Base-by-base conservation (phyloP, 92 coral and sea anemone genomes). In the Porites rus region DNA sequence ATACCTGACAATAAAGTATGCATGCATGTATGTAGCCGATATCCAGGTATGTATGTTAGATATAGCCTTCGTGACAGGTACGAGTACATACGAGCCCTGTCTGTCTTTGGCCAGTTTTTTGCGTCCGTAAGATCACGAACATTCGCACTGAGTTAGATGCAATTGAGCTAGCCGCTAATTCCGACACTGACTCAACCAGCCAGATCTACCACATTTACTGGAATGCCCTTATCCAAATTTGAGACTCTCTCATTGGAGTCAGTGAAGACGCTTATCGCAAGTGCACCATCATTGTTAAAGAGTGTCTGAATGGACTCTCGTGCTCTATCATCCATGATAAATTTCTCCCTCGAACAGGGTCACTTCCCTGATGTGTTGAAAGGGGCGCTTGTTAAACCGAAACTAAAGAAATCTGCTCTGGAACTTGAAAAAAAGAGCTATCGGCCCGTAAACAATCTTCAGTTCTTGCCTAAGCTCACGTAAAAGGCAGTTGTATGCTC, bases 301-400 rank as follows among this genome's bases (percentile, higher is more conserved):
- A 38, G 46, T 38, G 46, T 38, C 46, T 38, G 46, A 38, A 38
- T 38, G 46, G 3, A 38, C 46, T 38, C 46, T 38, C 46, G 5
- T 38, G 46, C 46, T 38, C 0, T 5, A 38, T 38, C 46, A 4
- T 38, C 46, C 46, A 38, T 38, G 68, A 74, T 67, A 19, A 83
- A 83, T n/a, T 64, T 75, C 53, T 89, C 86, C 69, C 79, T 89
- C 24, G 74, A 71, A 64, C 80, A 85, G n/a, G 89, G 86, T 24
- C 52, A 84, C 69, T 89, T 89, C 78, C 89, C 89, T 66, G 77
- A 85, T 74, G 74, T 19, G 50, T 89, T 85, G 92, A 89, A 89
- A 69, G 92, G 70, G 74, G 92, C 92, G 65, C 81, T 89, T 13
- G 92, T 84, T 54, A 89, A 78, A 65, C 89, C 92, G 31, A 85